Evolutionary conservation across 2,113 vertebrate species (phyloP).

Genomic region (Irena cyanogastra): DNA sequence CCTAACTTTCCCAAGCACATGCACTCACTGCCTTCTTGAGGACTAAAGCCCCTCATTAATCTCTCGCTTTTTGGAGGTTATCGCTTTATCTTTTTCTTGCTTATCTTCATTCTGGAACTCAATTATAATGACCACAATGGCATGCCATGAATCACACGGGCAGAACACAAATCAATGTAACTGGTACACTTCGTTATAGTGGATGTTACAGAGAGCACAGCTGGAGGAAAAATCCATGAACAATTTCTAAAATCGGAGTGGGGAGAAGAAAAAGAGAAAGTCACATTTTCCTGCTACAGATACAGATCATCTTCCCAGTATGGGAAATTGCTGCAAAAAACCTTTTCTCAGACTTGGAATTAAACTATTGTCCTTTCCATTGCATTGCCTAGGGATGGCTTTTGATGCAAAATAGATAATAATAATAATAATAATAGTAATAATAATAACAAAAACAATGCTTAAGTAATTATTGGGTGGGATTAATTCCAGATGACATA

Average conservation of each 20-base stretch:
- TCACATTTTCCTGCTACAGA: neutral
- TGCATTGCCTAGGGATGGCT: neutral
- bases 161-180: slow-evolving; percentile 19
- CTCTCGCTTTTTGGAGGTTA: slow-evolving; percentile 5
- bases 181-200: neutral
- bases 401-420: neutral
- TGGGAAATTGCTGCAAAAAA: neutral
- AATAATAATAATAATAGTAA: neutral
- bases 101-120: slow-evolving; percentile 45
- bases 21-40: neutral
- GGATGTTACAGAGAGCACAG: neutral
- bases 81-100: neutral
- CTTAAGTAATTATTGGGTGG: neutral
- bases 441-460: neutral
- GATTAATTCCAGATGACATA: neutral
- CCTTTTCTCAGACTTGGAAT: neutral
- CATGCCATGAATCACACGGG: slow-evolving; percentile 6
- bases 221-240: slow-evolving; percentile 19
- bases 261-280: neutral
- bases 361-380: neutral
- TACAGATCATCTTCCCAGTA: neutral
- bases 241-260: neutral
- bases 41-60: neutral
- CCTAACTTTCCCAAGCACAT: neutral
- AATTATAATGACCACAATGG: slow-evolving; percentile 32